These are phyloP conservation scores for Ammospiza caudacuta DNA, from an alignment of 2,113 vertebrate species.

Conservation along the genomic window DNA sequence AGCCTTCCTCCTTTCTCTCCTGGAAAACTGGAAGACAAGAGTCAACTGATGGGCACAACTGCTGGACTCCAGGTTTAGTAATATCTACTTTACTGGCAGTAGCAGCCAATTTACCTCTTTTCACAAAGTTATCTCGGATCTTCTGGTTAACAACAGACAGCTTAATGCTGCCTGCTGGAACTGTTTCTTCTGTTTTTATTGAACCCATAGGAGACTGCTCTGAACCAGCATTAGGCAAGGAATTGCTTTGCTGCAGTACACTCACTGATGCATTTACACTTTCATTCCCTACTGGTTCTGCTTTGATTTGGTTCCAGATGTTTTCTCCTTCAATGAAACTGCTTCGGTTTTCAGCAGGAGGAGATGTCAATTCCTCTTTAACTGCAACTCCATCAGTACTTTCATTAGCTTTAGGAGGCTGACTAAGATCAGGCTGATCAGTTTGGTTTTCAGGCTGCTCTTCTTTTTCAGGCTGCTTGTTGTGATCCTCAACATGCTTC, in stretches of 20 bases:
- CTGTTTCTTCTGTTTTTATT: conserved; percentile 60
- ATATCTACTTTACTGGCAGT: conserved; percentile 6
- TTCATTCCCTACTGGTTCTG: conserved; percentile 49
- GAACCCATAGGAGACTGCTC: conserved; percentile 22
- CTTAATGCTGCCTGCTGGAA: conserved; percentile 52
- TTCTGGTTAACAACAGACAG: conserved; percentile 69
- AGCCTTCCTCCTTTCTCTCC: conserved; percentile 65
- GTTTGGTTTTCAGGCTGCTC: conserved; percentile 52
- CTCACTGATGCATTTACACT: neutral
- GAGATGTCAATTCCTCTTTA: conserved; percentile 53
- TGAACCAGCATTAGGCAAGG: conserved; percentile 14
- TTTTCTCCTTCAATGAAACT: conserved; percentile 25
- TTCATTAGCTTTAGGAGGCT: conserved; percentile 40
- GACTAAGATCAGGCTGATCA: conserved; percentile 24
- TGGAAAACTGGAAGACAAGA: conserved; percentile 72
- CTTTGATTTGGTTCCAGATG: conserved; percentile 53
- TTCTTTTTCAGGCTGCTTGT: conserved; percentile 50
- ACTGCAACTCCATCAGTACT: conserved; percentile 24
- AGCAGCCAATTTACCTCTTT: conserved; percentile 61
- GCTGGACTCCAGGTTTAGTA: conserved; percentile 34
- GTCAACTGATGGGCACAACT: conserved; percentile 41
- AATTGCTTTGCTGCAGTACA: conserved; percentile 11
- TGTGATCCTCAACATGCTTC: conserved; percentile 84
- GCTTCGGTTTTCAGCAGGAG: conserved; percentile 29
- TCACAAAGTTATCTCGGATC: conserved; percentile 62